Percentiles rank a stretch among this genome's conserved stretches.
Conservation (phyloP, 2,797 vertebrate species). For the Silurus aristotelis region DNA sequence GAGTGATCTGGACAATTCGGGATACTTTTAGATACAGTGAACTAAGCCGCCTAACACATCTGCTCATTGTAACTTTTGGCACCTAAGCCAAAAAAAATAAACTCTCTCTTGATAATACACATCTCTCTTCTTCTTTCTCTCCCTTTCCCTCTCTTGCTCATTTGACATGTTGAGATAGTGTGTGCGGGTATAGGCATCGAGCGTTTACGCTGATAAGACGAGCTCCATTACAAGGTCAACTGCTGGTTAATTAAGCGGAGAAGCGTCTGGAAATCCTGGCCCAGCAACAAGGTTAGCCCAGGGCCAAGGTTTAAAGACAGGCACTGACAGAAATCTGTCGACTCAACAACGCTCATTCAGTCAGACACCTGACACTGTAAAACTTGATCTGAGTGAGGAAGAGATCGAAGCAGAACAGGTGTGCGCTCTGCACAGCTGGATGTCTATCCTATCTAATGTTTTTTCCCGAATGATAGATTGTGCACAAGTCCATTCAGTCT, state of each 20-base stretch:
- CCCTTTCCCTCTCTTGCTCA: constrained; percentile 10
- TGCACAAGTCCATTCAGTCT: background rate
- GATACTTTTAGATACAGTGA: constrained; percentile 21
- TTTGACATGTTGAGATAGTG: constrained; percentile 42
- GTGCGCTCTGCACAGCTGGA: constrained; percentile 32
- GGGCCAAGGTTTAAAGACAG: constrained; percentile 50
- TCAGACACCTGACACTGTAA: constrained; percentile 42
- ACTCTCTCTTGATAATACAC: constrained; percentile 22
- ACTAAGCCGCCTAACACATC: constrained; percentile 32
- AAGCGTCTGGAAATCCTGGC: constrained; percentile 51
- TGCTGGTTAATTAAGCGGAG: constrained; percentile 64
- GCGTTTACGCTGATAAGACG: constrained; percentile 39
- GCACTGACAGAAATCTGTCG: constrained; percentile 51
- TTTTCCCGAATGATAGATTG: background rate
- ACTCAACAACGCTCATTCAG: constrained; percentile 43
- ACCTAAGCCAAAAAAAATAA: constrained; percentile 7
- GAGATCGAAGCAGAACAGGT: constrained; percentile 44
- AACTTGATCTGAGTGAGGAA: constrained; percentile 35
- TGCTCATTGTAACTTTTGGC: constrained; percentile 15
- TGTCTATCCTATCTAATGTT: constrained; percentile 2
- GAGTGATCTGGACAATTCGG: constrained; percentile 13
- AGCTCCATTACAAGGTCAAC: constrained; percentile 59
- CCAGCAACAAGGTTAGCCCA: constrained; percentile 64
- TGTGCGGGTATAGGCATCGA: constrained; percentile 7
- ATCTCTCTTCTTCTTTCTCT: constrained; percentile 17